phyloP scores from a whole-genome alignment of 2,113 vertebrate genomes.

The Pterocles gutturalis region DNA sequence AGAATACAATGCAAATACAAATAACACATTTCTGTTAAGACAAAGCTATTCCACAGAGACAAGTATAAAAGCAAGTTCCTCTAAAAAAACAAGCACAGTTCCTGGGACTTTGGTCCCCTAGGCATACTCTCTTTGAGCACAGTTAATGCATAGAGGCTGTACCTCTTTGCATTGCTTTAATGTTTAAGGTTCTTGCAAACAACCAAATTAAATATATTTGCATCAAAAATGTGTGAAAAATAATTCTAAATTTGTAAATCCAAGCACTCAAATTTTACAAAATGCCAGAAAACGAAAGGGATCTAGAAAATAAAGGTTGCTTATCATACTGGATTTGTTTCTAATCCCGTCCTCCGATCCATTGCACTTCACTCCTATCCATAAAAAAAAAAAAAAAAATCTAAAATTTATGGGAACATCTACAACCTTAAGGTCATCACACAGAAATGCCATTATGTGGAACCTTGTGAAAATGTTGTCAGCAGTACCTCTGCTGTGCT shows the following conservation, averaged over 20 bases:
- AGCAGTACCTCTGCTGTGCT: not conserved
- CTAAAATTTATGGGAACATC: slow-evolving; percentile 28
- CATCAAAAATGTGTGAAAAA: not conserved
- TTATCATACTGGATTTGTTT: not conserved
- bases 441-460: slow-evolving; percentile 18
- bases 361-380: not conserved
- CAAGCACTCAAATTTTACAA: not conserved
- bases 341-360: not conserved
- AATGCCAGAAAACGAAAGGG: not conserved
- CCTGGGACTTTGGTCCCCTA: not conserved
- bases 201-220: not conserved
- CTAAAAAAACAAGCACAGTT: not conserved
- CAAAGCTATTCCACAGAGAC: not conserved
- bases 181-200: not conserved
- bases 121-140: not conserved
- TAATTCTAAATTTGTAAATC: not conserved
- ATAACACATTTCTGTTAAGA: not conserved
- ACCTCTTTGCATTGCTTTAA: not conserved
- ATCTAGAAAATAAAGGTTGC: not conserved
- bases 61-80: not conserved
- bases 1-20: not conserved
- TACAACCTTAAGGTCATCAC: slow-evolving; percentile 4
- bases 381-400: not conserved
- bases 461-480: slow-evolving; percentile 13
- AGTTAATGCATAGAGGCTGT: not conserved